phyloP scores from a whole-genome alignment of 2,797 vertebrate species.

The Enteromius fasciolatus region DNA sequence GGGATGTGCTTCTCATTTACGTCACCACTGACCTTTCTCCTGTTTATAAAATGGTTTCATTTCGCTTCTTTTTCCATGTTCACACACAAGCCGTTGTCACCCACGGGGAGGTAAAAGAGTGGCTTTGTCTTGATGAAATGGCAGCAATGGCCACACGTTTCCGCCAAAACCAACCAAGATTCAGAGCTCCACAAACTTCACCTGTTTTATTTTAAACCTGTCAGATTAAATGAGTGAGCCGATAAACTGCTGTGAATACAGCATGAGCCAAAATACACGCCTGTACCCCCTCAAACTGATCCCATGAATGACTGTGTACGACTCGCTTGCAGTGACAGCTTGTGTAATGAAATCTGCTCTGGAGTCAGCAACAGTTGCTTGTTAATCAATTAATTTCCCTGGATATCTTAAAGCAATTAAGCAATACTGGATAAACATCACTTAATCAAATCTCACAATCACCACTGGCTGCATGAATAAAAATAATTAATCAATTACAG shows the following conservation, averaged over 20 bases:
- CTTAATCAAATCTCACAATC: background rate
- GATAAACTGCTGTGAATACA: constrained; percentile 66
- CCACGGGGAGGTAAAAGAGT: constrained; percentile 72
- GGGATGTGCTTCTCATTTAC: constrained; percentile 58
- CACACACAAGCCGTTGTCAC: constrained; percentile 73
- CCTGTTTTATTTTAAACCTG: constrained; percentile 77
- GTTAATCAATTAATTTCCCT: constrained; percentile 5
- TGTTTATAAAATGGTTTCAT: constrained; percentile 78
- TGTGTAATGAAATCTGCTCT: constrained; percentile 4
- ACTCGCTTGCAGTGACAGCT: background rate
- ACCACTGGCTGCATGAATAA: background rate
- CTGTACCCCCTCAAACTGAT: constrained; percentile 47
- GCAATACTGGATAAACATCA: background rate
- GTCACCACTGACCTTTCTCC: constrained; percentile 76
- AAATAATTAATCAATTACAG: background rate
- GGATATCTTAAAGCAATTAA: background rate
- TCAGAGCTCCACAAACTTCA: constrained; percentile 69
- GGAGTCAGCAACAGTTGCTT: constrained; percentile 3
- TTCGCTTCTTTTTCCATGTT: constrained; percentile 75
- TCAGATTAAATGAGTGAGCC: constrained; percentile 73
- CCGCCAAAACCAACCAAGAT: constrained; percentile 70
- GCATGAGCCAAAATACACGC: constrained; percentile 36
- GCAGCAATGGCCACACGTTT: constrained; percentile 63
- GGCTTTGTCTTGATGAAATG: constrained; percentile 75
- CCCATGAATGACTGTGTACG: background rate